These are phyloP conservation scores for Pasiphila rectangulata DNA, from an alignment of 2,888 invertebrate genomes.

Conservation along the genomic window DNA sequence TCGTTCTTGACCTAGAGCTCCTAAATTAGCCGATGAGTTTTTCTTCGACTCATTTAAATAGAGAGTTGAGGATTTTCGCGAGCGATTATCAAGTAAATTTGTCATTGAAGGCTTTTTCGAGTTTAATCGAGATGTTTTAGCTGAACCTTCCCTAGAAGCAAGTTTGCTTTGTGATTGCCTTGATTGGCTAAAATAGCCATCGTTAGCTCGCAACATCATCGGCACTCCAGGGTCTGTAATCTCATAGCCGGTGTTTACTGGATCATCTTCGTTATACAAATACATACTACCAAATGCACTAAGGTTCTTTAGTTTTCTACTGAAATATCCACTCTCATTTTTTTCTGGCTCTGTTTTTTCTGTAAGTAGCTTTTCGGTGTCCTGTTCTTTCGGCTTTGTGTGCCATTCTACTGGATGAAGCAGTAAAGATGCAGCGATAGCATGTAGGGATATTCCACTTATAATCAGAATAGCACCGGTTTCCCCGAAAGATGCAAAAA, in stretches of 20 bases:
- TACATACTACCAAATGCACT: constrained; percentile 83
- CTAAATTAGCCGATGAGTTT: constrained; percentile 66
- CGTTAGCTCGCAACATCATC: constrained; percentile 83
- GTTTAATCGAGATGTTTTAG: constrained; percentile 67
- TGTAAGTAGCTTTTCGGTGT: constrained; percentile 51
- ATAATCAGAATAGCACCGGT: constrained; percentile 84
- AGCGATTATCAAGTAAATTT: constrained; percentile 68
- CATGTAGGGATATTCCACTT: constrained; percentile 84
- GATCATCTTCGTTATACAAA: constrained; percentile 83
- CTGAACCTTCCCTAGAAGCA: constrained; percentile 67
- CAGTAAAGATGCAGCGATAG: constrained; percentile 83
- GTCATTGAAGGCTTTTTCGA: constrained; percentile 74
- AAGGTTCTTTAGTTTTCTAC: constrained; percentile 66
- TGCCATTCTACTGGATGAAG: constrained; percentile 90
- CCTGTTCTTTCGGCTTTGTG: constrained; percentile 60
- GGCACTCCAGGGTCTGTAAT: constrained; percentile 84
- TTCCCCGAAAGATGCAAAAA: constrained; percentile 83
- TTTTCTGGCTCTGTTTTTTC: constrained; percentile 40
- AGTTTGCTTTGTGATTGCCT: constrained; percentile 66
- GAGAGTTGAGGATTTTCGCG: constrained; percentile 69
- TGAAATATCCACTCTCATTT: constrained; percentile 67
- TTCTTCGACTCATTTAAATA: constrained; percentile 76
- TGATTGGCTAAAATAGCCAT: constrained; percentile 82
- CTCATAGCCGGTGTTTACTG: constrained; percentile 82
- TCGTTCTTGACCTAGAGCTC: constrained; percentile 57